phyloP scores from a whole-genome alignment of 2,113 vertebrate species.

The Stomatorhinus ivindoensis region DNA sequence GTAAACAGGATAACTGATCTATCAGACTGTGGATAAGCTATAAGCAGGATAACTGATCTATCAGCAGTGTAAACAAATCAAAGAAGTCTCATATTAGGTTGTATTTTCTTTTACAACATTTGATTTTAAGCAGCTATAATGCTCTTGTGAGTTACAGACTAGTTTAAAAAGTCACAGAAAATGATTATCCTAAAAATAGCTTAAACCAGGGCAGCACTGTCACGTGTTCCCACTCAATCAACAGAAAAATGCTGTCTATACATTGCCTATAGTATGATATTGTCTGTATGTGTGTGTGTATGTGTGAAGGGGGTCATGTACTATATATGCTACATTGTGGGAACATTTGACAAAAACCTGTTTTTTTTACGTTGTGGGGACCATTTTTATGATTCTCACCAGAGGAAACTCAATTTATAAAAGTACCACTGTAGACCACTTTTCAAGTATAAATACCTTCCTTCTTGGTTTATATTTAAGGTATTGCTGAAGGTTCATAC shows the following conservation, averaged over 20 bases:
- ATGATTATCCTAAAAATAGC: not conserved
- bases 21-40: not conserved
- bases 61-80: not conserved
- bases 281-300: not conserved
- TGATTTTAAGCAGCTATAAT: not conserved
- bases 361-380: not conserved
- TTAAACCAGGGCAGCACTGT: not conserved
- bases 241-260: not conserved
- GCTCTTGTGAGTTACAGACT: not conserved
- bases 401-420: not conserved
- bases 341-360: not conserved
- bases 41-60: not conserved
- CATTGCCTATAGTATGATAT: not conserved
- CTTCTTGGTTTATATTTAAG: not conserved
- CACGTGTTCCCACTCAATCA: not conserved
- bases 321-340: not conserved
- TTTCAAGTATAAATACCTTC: slow-evolving; percentile 20
- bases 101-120: not conserved
- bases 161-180: not conserved
- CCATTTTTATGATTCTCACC: not conserved
- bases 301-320: not conserved
- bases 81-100: not conserved
- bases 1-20: not conserved
- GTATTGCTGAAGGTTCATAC: slow-evolving; percentile 18
- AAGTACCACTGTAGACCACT: slow-evolving; percentile 33